phyloP scores from a whole-genome alignment of 2,113 vertebrate genomes.

The Baryphthengus martii region DNA sequence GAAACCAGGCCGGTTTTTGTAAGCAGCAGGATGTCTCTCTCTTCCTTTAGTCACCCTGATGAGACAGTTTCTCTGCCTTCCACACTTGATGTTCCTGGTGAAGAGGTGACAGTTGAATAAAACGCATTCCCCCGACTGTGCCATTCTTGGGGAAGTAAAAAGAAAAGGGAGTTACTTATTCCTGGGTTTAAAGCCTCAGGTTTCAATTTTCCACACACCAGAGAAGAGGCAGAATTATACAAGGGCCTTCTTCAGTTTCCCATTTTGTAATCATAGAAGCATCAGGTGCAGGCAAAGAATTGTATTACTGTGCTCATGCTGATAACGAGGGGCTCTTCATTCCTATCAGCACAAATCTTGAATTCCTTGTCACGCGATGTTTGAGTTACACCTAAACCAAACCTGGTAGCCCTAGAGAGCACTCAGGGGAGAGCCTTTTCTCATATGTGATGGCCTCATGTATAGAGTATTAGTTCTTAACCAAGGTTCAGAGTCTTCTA shows the following conservation, averaged over 20 bases:
- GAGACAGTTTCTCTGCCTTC: background rate
- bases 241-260: background rate
- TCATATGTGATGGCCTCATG: background rate
- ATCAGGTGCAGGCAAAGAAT: background rate
- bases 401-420: background rate
- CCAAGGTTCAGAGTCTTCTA: background rate
- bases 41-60: background rate
- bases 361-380: background rate
- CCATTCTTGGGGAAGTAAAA: background rate
- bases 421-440: background rate
- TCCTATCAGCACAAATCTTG: background rate
- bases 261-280: background rate
- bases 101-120: background rate
- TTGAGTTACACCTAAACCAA: background rate
- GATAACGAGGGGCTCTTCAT: background rate
- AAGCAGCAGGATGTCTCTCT: background rate
- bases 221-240: background rate
- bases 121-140: background rate
- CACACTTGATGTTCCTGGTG: background rate
- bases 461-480: background rate
- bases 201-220: background rate
- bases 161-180: background rate
- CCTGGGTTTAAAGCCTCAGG: background rate
- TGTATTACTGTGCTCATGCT: background rate
- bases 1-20: constrained; percentile 27